Percentiles rank a stretch among this genome's conserved stretches.
Evolutionary conservation across 2,888 invertebrate genomes (phyloP).

Genomic region (Malthinus seriepunctatus): DNA sequence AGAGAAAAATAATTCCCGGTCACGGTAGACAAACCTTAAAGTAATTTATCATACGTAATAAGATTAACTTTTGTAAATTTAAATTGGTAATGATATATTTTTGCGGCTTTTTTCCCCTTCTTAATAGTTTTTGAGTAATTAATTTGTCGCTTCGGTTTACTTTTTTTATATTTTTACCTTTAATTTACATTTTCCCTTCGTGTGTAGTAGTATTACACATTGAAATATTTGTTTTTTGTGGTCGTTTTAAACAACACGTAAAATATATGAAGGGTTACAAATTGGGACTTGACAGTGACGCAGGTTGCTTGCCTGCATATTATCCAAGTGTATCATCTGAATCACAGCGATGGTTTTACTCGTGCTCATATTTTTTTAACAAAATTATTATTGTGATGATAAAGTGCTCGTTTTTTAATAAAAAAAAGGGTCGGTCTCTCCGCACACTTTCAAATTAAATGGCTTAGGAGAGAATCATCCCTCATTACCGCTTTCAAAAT

Average conservation of each 20-base stretch:
- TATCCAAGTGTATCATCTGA: constrained; percentile 11
- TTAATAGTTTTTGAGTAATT: not conserved
- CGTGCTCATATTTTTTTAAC: too few relatives aligned
- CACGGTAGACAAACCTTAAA: constrained; percentile 24
- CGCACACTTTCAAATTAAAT: too few relatives aligned
- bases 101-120: not conserved
- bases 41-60: constrained; percentile 28
- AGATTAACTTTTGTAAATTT: constrained; percentile 25
- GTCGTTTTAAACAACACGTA: constrained; percentile 1
- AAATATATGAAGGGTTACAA: constrained; percentile 12
- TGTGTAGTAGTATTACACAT: not conserved
- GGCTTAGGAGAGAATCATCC: too few relatives aligned
- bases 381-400: too few relatives aligned
- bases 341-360: not conserved
- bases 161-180: not conserved
- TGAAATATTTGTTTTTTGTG: constrained; percentile 5
- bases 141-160: constrained; percentile 9
- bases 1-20: constrained; percentile 40
- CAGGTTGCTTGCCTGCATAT: constrained; percentile 11
- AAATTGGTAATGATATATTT: constrained; percentile 15
- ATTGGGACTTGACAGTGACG: constrained; percentile 16
- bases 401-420: too few relatives aligned
- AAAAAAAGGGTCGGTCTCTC: too few relatives aligned
- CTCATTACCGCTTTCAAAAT: too few relatives aligned
- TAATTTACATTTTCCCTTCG: not conserved